Evolutionary conservation across 1,140 invertebrate genomes (phyloP), one percentile per base, ranked within the genome.

Genomic region (Ceratina calcarata): DNA sequence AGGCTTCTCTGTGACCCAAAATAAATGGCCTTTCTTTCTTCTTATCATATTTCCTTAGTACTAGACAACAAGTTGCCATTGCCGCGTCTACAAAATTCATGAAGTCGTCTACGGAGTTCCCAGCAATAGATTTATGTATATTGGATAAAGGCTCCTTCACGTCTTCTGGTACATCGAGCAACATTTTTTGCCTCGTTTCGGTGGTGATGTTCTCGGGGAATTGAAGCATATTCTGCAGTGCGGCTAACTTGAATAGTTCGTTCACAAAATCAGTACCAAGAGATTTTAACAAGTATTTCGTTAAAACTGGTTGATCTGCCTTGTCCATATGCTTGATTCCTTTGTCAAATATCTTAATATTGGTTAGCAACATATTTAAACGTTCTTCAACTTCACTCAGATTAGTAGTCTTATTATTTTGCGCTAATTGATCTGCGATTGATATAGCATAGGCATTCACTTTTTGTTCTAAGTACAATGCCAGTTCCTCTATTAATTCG

Each of bases 1-100:
- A 92, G 77, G 95, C 95, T 88, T 97, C 96, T 81, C 96, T 95
- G 83, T 98, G 97, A 76, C 95, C 95, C 64, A 95, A 92, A 75
- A 98, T 94, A 24, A 97, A 90, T 24, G 95, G 93, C 80, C 95
- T 95, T 93, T 98, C 97, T 89, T 97, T 97, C 88, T 97, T 98
- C 87, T 97, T 97, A 90, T 98, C 97, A 76, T 95, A 94, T 93
- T 98, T 99, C 85, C 96, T 97, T 57, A 98, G 91, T 79, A 98
- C 95, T 93, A 99, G 96, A 83, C 97, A 97, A 89, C 97, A 96
- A 80, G 94, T 93, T 49, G 94, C 93, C 81, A 98, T 93, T 15
- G 96, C 95, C 10, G 94, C 90, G 87, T 98, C 97, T 68, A 96
- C 92, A 12, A 94, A 92, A 80, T 94, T 93, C 76, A 97, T 94